Evolutionary conservation across 1,140 invertebrate species (phyloP), one percentile per base, ranked within the genome.

Genomic region (Ylistrum balloti): DNA sequence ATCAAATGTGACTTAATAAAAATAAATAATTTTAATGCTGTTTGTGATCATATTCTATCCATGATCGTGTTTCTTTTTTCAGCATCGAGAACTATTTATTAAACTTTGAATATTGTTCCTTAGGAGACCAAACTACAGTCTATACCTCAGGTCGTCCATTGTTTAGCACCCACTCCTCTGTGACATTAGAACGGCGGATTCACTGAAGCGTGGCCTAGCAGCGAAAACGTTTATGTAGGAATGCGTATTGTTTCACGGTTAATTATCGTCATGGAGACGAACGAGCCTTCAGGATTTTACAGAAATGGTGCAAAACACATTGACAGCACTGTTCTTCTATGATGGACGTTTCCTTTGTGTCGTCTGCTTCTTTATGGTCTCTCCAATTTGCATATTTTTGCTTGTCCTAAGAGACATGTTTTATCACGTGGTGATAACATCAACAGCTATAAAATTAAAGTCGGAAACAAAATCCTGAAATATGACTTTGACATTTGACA

Each of bases 191-290:
- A 74, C 17, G 56, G 56, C 56, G 56, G n/a, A 74, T n/a, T 74
- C 56, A 74, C 56, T 74, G 56, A 74, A 11, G 56, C 56, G n/a
- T 74, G n/a, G 28, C 56, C 2, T 74, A 17, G n/a, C 0, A 74
- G 56, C 5, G 17, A n/a, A 74, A 74, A 74, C 56, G 56, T 74
- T 74, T 74, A 74, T 74, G n/a, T 17, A 28, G 56, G 56, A 74
- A 74, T 74, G 56, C n/a, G 56, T 74, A 74, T 74, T 74, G 56
- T 74, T 74, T 74, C 56, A 74, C n/a, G 56, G 56, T 74, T 28
- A 74, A 74, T 74, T 74, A 74, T 74, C 56, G n/a, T 74, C 56
- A 74, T 11, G 56, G 22, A 74, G n/a, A 74, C 56, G 17, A 45
- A 17, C 1, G 41, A 17, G 41, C 10, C 41, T 17, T 45, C 41